Base-by-base conservation (phyloP, 2,113 vertebrate species). In the Hemichromis elongatus region DNA sequence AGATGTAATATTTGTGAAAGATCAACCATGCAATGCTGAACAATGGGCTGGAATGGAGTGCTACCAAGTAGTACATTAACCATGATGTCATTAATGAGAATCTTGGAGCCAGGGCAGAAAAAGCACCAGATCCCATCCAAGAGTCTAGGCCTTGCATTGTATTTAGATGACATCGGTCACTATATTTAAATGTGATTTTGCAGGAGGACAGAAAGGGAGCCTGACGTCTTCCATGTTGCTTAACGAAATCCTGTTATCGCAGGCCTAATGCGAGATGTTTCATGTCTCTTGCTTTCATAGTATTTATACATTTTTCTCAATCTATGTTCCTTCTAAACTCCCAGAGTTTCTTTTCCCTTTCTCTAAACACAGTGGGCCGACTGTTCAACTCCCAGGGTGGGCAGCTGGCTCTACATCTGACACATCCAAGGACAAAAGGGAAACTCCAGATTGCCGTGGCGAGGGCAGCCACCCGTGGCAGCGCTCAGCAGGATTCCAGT, bases 391-490 rank as follows among this genome's bases (percentile, higher is more conserved):
- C 77, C 53, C 53, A 75, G 59, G 89, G 77, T 80, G 56, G 82
- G 75, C 89, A 83, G 83, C 88, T 93, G 89, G 89, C 88, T 80
- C 61, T 24, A 47, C 90, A 87, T 90, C 89, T 91, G 78, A 91
- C 83, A 80, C 28, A 56, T 79, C 55, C 5, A 16, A 57, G 85
- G 90, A 91, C 89, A 88, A 91, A 90, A 61, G 92, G 83, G 87
- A 85, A 92, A 92, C 91, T 89, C 87, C 90, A 85, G 86, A 92
- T 89, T 92, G 92, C 92, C 79, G 53, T 50, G 89, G 92, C 85
- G 80, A 92, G 85, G 79, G 85, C 90, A 93, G 88, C 89, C 91
- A 90, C 83, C 90, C 94, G 3, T 93, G 88, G 88, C 91, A 85
- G 79, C 45, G 81, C 88, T 86, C 88, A 33, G 84, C 42, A 84